phyloP scores from a whole-genome alignment of 2,113 vertebrate species.

The Microtus richardsoni region DNA sequence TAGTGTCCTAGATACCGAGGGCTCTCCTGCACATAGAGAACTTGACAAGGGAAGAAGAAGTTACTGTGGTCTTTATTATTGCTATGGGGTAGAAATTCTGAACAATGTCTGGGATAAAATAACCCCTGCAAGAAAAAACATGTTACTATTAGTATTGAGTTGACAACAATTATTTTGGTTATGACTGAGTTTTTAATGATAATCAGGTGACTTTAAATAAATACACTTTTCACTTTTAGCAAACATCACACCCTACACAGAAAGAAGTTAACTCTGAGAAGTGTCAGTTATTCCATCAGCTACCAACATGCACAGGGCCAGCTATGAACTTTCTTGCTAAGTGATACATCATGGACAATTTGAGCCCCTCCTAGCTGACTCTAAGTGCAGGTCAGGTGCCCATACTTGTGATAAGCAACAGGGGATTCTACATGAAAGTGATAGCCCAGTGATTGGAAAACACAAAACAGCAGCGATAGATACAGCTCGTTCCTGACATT shows the following conservation, averaged over 20 bases:
- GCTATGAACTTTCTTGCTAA: neutral
- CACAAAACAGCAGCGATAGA: neutral
- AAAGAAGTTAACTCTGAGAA: slow-evolving; percentile 38
- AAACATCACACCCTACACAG: neutral
- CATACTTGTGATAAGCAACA: neutral
- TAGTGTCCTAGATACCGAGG: neutral
- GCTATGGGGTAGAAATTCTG: neutral
- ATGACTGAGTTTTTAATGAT: slow-evolving; percentile 22
- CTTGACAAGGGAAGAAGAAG: neutral
- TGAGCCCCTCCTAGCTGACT: neutral
- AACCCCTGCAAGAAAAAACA: neutral
- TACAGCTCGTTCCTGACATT: neutral
- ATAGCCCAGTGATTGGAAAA: neutral
- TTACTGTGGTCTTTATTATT: slow-evolving; percentile 14
- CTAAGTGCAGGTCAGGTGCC: neutral
- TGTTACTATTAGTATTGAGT: neutral
- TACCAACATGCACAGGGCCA: neutral
- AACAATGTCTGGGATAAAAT: slow-evolving; percentile 46
- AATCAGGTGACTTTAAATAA: slow-evolving; percentile 22
- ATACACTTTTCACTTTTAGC: slow-evolving; percentile 19
- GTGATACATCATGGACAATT: neutral
- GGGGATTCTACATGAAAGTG: neutral
- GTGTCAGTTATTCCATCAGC: neutral
- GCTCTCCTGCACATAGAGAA: neutral
- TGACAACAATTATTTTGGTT: slow-evolving; percentile 13